Base-by-base conservation (phyloP, 1,140 invertebrate genomes). In the Halesus radiatus region DNA sequence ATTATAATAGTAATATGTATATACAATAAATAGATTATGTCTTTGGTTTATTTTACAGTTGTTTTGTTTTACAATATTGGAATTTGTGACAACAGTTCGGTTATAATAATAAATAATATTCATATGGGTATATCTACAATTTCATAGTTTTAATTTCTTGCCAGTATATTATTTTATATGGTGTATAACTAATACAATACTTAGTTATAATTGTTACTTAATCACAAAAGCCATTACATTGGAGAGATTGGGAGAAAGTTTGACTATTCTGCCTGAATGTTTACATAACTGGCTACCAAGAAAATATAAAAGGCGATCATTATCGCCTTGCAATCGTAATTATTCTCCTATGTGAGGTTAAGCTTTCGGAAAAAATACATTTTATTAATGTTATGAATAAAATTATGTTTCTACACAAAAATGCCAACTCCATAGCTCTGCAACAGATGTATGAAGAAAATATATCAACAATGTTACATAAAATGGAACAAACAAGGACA, bases 391-490 rank as follows among this genome's bases (percentile, higher is more conserved):
- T 10, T 45, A 45, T 10, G 10, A 45, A 13, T 13, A 45, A 45
- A 45, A 45, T 45, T 45, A 8, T 45, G 37, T 45, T 45, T 45
- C 37, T 45, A 45, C 37, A 45, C 37, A 45, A 45, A 7, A 45
- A 45, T 60, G 56, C 32, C 32, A 22, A 26, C 18, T 32, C 45
- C 37, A 73, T 20, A 53, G 26, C 10, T 73, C 70, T 60, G 73
- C 73, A 75, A 75, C 73, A 75, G 73, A 75, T 75, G 73, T 60
- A 60, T n/a, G 23, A n/a, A 52, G 68, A 16, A 26, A 72, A 72
- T n/a, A 72, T 70, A 72, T 23, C 68, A 53, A 72, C 68, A 72
- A 72, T 50, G 68, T 72, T 72, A 72, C 45, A 72, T 72, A 53
- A 52, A 72, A 52, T 72, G 68, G 68, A 54, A 26, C 45, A 53